Evolutionary conservation across 2,113 vertebrate genomes (phyloP).

Genomic region (Chaetodon trifascialis): DNA sequence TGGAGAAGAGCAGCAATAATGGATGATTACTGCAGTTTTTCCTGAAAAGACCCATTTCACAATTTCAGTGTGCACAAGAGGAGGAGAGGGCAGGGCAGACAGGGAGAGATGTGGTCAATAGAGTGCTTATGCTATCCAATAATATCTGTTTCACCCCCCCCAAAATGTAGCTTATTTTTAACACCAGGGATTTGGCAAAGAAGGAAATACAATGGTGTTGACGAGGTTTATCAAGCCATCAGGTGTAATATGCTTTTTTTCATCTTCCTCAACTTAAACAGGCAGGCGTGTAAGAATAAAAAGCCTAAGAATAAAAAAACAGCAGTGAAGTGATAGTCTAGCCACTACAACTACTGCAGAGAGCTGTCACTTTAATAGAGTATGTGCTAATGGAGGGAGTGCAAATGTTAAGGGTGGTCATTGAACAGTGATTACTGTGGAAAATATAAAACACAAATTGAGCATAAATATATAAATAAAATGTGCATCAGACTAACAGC

Average conservation of each 20-base stretch:
- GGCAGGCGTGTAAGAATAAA: no score
- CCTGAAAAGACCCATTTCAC: constrained; percentile 68
- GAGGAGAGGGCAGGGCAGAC: constrained; percentile 41
- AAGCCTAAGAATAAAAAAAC: no score
- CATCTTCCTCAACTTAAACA: background rate
- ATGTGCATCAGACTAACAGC: no score
- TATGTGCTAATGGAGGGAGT: no score
- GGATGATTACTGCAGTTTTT: constrained; percentile 73
- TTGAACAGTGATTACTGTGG: no score
- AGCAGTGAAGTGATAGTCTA: no score
- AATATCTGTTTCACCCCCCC: constrained; percentile 7
- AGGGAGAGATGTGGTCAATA: constrained; percentile 8
- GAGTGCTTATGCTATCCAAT: constrained; percentile 20
- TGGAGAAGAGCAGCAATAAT: constrained; percentile 61
- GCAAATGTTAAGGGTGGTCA: no score
- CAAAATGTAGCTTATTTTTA: background rate
- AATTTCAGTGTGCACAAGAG: constrained; percentile 50
- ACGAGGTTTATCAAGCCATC: constrained; percentile 1
- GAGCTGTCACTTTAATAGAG: no score
- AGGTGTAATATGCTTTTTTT: background rate
- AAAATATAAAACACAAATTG: no score
- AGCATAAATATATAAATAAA: no score
- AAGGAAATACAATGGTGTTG: background rate
- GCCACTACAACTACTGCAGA: no score
- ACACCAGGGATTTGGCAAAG: background rate